Evolutionary conservation across 2,888 invertebrate genomes (phyloP).

Genomic region (Drosophila lutescens): DNA sequence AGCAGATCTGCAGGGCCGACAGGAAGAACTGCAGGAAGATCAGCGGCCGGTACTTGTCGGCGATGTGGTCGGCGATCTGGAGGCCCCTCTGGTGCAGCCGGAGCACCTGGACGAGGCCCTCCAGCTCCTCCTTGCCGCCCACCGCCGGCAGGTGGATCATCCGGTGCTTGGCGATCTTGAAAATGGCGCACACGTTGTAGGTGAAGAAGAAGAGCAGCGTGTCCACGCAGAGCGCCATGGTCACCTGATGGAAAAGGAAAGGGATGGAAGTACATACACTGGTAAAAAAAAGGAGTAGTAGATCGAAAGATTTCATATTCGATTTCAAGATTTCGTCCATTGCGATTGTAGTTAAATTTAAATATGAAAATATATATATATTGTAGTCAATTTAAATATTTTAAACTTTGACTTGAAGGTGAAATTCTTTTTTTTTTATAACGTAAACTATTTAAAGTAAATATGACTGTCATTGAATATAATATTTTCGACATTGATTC

Average conservation of each 20-base stretch:
- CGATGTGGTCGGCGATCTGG: conserved; percentile 45
- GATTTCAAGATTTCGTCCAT: no score
- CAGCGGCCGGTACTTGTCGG: conserved; percentile 39
- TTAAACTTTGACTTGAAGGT: no score
- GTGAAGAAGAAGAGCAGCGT: conserved; percentile 56
- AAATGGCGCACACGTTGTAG: conserved; percentile 60
- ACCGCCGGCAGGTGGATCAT: conserved; percentile 39
- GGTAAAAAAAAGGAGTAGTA: no score
- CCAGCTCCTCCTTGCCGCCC: conserved; percentile 29
- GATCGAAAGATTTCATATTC: no score
- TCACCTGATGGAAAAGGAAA: conserved; percentile 6
- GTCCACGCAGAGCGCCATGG: conserved; percentile 58
- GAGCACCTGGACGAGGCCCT: conserved; percentile 41
- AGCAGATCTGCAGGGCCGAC: conserved; percentile 56
- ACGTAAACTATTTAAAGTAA: no score
- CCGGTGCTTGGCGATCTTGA: conserved; percentile 62
- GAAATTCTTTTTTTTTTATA: no score
- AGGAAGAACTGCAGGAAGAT: conserved; percentile 58
- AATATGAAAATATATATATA: no score
- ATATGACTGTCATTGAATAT: no score
- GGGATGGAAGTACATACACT: no score
- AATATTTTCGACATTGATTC: no score
- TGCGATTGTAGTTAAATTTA: no score
- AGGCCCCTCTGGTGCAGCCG: conserved; percentile 54
- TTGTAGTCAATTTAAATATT: no score